Conservation (phyloP, 2,888 invertebrate species). For the Phasia obesa region DNA sequence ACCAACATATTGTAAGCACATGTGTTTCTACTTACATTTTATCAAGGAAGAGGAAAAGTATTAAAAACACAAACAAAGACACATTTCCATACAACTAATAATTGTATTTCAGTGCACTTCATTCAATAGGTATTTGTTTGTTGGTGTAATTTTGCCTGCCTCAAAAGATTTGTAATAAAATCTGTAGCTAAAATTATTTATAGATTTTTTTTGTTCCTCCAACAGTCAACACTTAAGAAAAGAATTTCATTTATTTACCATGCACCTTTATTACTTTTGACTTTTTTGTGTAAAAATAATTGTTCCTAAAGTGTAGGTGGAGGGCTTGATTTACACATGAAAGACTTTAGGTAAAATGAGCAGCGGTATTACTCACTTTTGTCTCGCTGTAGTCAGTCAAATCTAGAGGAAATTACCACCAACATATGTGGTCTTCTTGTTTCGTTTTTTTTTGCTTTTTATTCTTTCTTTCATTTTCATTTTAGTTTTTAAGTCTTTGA, state of each 20-base stretch:
- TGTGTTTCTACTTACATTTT: slow-evolving; percentile 66
- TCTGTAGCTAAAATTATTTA: slow-evolving; percentile 54
- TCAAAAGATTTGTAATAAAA: slow-evolving; percentile 58
- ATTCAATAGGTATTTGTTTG: slow-evolving; percentile 10
- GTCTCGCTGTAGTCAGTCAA: too few species aligned
- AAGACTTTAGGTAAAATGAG: background rate
- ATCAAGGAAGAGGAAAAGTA: slow-evolving; percentile 30
- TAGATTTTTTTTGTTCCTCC: slow-evolving; percentile 30
- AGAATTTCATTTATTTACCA: slow-evolving; percentile 34
- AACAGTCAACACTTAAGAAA: slow-evolving; percentile 64
- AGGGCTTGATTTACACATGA: slow-evolving; percentile 46
- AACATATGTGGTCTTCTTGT: slow-evolving; percentile 61
- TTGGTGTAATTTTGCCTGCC: slow-evolving; percentile 45
- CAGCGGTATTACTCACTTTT: background rate
- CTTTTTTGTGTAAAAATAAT: slow-evolving; percentile 46
- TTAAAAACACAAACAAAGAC: slow-evolving; percentile 38
- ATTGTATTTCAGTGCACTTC: slow-evolving; percentile 13
- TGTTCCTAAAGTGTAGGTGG: slow-evolving; percentile 53
- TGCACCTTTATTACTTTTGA: slow-evolving; percentile 69
- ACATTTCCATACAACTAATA: slow-evolving; percentile 61
- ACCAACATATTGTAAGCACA: slow-evolving; percentile 67
- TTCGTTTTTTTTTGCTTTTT: background rate
- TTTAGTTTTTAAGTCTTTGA: slow-evolving; percentile 34
- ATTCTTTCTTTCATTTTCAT: slow-evolving; percentile 23
- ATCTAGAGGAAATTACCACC: slow-evolving; percentile 48